Conservation (phyloP, 1,140 invertebrate species). For the Hestina assimilis region DNA sequence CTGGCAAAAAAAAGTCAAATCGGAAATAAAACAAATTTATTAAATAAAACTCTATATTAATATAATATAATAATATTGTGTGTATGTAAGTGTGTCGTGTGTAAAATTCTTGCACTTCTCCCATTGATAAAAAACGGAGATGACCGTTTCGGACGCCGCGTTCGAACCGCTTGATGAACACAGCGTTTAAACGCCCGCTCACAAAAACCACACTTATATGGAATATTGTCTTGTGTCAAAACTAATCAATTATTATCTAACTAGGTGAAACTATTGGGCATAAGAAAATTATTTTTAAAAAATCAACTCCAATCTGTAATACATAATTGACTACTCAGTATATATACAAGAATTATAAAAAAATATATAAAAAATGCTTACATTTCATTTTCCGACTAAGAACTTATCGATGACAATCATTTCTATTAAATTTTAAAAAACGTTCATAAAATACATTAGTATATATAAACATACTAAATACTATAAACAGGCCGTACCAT, state of each 20-base stretch:
- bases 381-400: too few relatives aligned
- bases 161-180: neutral
- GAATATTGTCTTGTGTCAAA: slow-evolving; percentile 7
- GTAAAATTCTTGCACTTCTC: slow-evolving; percentile 41
- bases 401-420: too few relatives aligned
- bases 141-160: slow-evolving; percentile 1
- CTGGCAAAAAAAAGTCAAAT: too few relatives aligned
- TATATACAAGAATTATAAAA: too few relatives aligned
- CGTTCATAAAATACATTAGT: too few relatives aligned
- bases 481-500: too few relatives aligned
- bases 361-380: too few relatives aligned
- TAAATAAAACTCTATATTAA: slow-evolving; percentile 69
- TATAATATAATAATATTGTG: slow-evolving; percentile 60
- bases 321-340: slow-evolving; percentile 1
- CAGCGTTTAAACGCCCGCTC: neutral
- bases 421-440: too few relatives aligned
- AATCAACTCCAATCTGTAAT: neutral
- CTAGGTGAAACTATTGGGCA: neutral
- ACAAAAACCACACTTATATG: neutral
- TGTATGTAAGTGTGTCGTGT: slow-evolving; percentile 37
- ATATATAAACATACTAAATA: too few relatives aligned
- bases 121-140: slow-evolving; percentile 25
- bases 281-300: too few relatives aligned
- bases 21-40: slow-evolving; percentile 38
- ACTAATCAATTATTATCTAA: slow-evolving; percentile 3